These are phyloP conservation scores for Poecilia velifera DNA, from an alignment of 2,797 vertebrate genomes.

Conservation along the genomic window DNA sequence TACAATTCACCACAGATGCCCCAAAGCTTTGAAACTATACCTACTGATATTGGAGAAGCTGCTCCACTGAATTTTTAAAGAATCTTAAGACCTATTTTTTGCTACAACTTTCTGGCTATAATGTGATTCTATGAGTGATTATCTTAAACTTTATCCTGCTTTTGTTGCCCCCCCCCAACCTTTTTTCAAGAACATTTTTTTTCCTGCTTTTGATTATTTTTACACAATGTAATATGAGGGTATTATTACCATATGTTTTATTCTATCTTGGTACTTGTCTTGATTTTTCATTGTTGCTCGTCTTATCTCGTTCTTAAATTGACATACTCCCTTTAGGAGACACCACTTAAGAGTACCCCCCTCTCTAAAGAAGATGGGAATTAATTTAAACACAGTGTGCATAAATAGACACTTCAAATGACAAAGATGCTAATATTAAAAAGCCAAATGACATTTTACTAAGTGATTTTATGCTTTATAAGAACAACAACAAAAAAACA, in stretches of 20 bases:
- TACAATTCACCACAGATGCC: background rate
- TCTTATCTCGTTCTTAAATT: background rate
- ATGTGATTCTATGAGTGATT: background rate
- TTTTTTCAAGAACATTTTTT: background rate
- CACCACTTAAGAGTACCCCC: background rate
- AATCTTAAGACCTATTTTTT: background rate
- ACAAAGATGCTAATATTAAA: background rate
- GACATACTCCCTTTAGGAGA: background rate
- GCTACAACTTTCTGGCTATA: background rate
- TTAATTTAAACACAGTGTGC: background rate
- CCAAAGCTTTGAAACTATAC: background rate
- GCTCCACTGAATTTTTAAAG: background rate
- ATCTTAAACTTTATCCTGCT: background rate
- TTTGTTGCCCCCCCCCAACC: background rate
- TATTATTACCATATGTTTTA: background rate
- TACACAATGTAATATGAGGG: background rate
- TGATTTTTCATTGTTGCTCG: background rate
- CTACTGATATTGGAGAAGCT: background rate
- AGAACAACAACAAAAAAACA: background rate
- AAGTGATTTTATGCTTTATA: background rate
- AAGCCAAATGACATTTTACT: background rate
- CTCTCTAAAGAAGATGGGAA: no score
- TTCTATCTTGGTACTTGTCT: background rate
- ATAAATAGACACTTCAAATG: background rate
- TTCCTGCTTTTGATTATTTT: background rate